Conservation (phyloP, 2,113 vertebrate species). For the Notechis scutatus region DNA sequence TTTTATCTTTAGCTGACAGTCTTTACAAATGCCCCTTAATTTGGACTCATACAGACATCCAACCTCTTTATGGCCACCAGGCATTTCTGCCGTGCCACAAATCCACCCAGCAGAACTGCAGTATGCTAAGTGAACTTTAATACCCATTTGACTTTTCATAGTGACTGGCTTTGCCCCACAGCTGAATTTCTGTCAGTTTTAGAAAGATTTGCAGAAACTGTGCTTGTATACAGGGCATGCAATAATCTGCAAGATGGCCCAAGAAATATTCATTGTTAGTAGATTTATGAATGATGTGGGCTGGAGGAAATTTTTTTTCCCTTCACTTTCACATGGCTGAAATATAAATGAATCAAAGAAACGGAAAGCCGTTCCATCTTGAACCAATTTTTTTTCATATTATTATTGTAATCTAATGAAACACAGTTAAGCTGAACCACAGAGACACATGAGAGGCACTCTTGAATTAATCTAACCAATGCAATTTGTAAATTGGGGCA, state of each 20-base stretch:
- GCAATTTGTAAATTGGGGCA: neutral
- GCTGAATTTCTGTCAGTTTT: neutral
- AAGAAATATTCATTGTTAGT: neutral
- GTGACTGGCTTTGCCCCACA: neutral
- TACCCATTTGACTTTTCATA: neutral
- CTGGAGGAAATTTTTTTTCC: neutral
- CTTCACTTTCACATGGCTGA: neutral
- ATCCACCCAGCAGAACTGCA: neutral
- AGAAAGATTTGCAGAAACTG: neutral
- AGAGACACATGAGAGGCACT: neutral
- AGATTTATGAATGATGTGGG: neutral
- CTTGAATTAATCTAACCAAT: neutral
- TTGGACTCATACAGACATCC: conserved; percentile 21
- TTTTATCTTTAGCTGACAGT: conserved; percentile 26
- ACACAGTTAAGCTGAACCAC: neutral
- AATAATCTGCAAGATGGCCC: neutral
- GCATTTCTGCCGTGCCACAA: neutral
- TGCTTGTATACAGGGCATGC: neutral
- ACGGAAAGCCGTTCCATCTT: neutral
- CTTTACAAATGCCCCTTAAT: neutral
- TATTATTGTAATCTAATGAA: neutral
- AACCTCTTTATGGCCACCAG: neutral
- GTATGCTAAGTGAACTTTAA: conserved; percentile 7
- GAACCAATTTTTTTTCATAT: too few species aligned
- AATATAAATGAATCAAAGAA: neutral